A percentile compares a stretch with the other conserved stretches of the same genome.
Conservation (phyloP, 2,888 invertebrate genomes). For the Meloe dianella region DNA sequence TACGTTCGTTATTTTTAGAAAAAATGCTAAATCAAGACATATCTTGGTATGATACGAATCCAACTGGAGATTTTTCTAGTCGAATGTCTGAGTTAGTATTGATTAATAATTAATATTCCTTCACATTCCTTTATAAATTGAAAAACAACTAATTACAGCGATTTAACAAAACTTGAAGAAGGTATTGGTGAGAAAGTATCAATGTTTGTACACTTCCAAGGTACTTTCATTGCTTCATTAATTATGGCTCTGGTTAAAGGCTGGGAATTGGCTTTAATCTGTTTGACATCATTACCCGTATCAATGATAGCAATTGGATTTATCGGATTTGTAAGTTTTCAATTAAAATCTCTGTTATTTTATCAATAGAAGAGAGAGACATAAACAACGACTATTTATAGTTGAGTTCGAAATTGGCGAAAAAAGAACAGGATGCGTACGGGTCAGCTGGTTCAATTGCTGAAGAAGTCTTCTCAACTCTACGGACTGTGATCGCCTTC, state of each 20-base stretch:
- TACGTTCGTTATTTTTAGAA: constrained; percentile 70
- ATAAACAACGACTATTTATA: constrained; percentile 44
- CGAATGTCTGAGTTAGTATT: constrained; percentile 74
- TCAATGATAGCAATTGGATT: constrained; percentile 36
- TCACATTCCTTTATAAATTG: background rate
- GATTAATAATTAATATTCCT: background rate
- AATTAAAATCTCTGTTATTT: background rate
- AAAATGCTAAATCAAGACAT: constrained; percentile 77
- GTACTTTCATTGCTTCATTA: constrained; percentile 73
- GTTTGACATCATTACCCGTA: constrained; percentile 30
- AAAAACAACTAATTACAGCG: constrained; percentile 61
- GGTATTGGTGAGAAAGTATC: constrained; percentile 84
- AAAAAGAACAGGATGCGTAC: constrained; percentile 73
- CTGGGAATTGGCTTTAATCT: constrained; percentile 80
- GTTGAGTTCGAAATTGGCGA: constrained; percentile 69
- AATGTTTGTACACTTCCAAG: constrained; percentile 73
- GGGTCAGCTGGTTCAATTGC: constrained; percentile 80
- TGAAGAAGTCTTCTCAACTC: constrained; percentile 77
- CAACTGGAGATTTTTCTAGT: constrained; percentile 76
- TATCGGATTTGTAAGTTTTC: constrained; percentile 28
- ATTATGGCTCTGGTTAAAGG: constrained; percentile 76
- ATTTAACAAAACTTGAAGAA: constrained; percentile 78
- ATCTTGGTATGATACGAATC: constrained; percentile 73
- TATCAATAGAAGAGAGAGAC: too few relatives aligned
- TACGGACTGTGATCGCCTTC: constrained; percentile 80